Evolutionary conservation across 1,140 invertebrate species (phyloP), one percentile per base, ranked within the genome.

Genomic region (Melanaphis sacchari): DNA sequence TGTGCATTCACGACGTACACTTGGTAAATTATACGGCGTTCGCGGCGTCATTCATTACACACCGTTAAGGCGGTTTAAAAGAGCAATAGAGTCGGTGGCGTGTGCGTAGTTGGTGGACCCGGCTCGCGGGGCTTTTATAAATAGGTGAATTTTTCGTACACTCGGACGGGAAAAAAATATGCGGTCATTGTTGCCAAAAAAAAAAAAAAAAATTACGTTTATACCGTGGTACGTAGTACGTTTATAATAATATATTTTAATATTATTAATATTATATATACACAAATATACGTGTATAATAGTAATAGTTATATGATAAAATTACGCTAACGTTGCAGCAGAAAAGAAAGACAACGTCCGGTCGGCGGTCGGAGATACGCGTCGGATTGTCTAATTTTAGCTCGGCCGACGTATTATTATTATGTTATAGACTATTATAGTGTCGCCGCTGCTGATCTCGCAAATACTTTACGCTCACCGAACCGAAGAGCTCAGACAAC

Each of bases 131-230:
- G 9, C 40, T 85, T 93, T 93, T 93, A 82, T 84, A 92, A 92
- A 92, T 92, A 92, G 76, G 91, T 92, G 66, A 84, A 82, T 26
- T 66, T 49, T 84, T 52, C 40, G 59, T 36, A 84, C 82, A 84
- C 59, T 4, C 66, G n/a, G 90, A 9, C 21, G 66, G 76, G n/a
- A 46, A 76, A 21, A 49, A 92, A 76, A 76, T 76, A 92, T 40
- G n/a, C 18, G 11, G 41, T 82, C 36, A 85, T 84, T 93, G 91
- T 84, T 93, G 91, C 91, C 91, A 93, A 82, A 76, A 92, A 46
- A 21, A 81, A 46, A 21, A 81, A 76, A 43, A 91, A 46, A 91
- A 31, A 31, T 43, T 46, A 82, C 41, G 24, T 84, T 31, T 76
- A 18, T 76, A 5, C 15, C 31, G 31, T 18, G 31, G 59, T 18